Conservation (phyloP, 1,140 invertebrate species). For the Zaprionus taronus region DNA sequence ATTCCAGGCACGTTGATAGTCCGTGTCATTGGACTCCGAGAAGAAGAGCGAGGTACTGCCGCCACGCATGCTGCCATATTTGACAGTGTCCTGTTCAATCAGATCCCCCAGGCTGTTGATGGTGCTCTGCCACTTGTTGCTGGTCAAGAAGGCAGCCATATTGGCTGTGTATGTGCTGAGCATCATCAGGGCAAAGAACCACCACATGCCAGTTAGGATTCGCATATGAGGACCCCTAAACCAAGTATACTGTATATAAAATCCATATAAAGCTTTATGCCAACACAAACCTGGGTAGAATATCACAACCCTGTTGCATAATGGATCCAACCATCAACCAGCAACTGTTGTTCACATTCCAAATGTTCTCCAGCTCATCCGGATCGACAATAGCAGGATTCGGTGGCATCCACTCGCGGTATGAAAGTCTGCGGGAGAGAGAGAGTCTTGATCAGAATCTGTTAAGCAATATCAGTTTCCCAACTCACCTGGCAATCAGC, state of each 20-base stretch:
- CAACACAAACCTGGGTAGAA: constrained; percentile 89
- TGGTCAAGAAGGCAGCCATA: constrained; percentile 96
- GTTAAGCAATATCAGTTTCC: neutral
- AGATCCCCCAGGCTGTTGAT: constrained; percentile 95
- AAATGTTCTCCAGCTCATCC: constrained; percentile 91
- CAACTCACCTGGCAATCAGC: constrained; percentile 92
- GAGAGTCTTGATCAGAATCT: neutral
- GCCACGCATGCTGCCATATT: constrained; percentile 91
- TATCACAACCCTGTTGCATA: constrained; percentile 92
- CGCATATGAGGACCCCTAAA: constrained; percentile 92
- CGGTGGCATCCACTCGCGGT: constrained; percentile 94
- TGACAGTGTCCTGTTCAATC: constrained; percentile 93
- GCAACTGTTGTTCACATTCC: constrained; percentile 90
- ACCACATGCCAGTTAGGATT: constrained; percentile 95
- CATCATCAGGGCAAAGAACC: constrained; percentile 98
- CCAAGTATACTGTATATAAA: neutral
- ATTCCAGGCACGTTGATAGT: constrained; percentile 90
- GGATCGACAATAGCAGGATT: constrained; percentile 90
- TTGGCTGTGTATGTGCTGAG: constrained; percentile 98
- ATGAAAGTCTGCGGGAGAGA: constrained; percentile 87
- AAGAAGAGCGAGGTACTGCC: constrained; percentile 89
- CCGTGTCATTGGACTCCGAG: constrained; percentile 88
- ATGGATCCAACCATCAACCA: constrained; percentile 93
- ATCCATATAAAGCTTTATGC: constrained; percentile 61
- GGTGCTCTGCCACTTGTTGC: constrained; percentile 91